Conservation (phyloP, 2,797 vertebrate genomes). For the Margarornis squamiger region DNA sequence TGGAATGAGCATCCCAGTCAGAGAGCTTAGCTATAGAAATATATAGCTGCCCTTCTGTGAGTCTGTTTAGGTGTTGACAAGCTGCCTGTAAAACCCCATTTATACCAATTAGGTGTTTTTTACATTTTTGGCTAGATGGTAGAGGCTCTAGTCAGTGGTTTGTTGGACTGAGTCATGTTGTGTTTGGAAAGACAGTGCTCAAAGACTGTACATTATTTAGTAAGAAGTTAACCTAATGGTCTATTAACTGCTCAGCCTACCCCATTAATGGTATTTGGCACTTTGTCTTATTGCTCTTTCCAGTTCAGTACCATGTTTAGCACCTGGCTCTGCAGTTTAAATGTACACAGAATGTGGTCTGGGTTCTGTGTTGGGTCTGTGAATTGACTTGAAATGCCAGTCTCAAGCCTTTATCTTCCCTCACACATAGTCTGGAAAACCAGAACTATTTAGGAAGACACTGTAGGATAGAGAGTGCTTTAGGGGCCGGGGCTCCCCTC, state of each 20-base stretch:
- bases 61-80: background rate
- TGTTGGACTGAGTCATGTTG: background rate
- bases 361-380: background rate
- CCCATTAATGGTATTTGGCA: background rate
- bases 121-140: background rate
- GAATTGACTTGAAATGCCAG: background rate
- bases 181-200: background rate
- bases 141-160: background rate
- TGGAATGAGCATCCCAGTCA: background rate
- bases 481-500: background rate
- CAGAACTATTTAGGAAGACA: rapidly evolving
- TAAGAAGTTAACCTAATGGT: background rate
- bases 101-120: background rate
- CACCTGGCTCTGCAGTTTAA: background rate
- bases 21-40: background rate
- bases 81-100: background rate
- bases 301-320: background rate
- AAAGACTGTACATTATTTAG: background rate
- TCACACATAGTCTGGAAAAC: background rate
- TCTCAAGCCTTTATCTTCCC: background rate
- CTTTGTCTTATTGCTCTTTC: background rate
- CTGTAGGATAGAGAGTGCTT: background rate
- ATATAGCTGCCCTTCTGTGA: background rate
- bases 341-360: background rate
- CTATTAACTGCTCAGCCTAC: background rate